Conservation (phyloP, 2,888 invertebrate genomes). For the Amaurobius ferox region DNA sequence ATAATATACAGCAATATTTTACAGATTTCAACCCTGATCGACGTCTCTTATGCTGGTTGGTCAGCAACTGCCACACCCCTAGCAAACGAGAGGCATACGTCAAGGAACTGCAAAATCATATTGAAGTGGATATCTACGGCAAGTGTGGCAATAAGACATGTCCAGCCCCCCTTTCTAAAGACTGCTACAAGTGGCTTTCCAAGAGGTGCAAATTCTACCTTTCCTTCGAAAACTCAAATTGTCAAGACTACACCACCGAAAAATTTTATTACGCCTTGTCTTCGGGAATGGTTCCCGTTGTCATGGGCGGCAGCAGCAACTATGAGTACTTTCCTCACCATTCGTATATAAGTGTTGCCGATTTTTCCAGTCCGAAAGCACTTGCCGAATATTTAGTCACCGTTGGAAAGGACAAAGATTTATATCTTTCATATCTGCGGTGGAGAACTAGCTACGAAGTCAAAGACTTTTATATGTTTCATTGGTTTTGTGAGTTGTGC, state of each 20-base stretch:
- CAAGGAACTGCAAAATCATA: slow-evolving; percentile 75
- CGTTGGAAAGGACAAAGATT: not conserved
- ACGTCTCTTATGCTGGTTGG: slow-evolving; percentile 78
- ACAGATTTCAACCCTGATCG: slow-evolving; percentile 12
- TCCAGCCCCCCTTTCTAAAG: slow-evolving; percentile 68
- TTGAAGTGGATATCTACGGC: slow-evolving; percentile 77
- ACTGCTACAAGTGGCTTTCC: slow-evolving; percentile 77
- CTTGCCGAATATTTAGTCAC: slow-evolving; percentile 54
- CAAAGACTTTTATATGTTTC: not conserved
- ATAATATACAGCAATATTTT: too few species aligned
- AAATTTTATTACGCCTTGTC: slow-evolving; percentile 77
- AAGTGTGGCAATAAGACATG: slow-evolving; percentile 76
- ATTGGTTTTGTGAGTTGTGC: slow-evolving; percentile 61
- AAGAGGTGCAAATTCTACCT: slow-evolving; percentile 77
- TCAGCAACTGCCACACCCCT: slow-evolving; percentile 78
- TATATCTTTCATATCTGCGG: slow-evolving; percentile 32
- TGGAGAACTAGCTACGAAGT: slow-evolving; percentile 39
- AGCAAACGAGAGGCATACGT: slow-evolving; percentile 77
- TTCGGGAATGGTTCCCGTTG: slow-evolving; percentile 71
- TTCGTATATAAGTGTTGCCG: slow-evolving; percentile 69
- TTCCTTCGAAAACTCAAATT: slow-evolving; percentile 78
- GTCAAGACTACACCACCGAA: slow-evolving; percentile 78
- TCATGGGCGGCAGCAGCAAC: slow-evolving; percentile 65
- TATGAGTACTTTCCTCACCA: slow-evolving; percentile 53
- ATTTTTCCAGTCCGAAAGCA: slow-evolving; percentile 42